Evolutionary conservation across 2,113 vertebrate species (phyloP).

Genomic region (Hippopotamus amphibius): DNA sequence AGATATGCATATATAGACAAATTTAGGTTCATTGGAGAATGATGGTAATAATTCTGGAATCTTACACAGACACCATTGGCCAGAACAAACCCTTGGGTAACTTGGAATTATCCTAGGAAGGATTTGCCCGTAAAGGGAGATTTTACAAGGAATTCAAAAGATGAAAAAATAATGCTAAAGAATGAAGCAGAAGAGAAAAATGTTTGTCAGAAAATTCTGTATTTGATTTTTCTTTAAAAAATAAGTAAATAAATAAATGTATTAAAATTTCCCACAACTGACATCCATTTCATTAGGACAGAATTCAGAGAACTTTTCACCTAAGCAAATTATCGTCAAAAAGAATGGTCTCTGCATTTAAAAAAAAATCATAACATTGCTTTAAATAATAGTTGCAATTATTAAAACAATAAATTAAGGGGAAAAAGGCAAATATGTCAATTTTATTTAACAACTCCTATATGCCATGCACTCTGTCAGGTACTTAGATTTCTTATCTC

Average conservation of each 20-base stretch:
- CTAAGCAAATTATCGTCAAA: background rate
- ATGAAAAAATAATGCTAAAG: background rate
- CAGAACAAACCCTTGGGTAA: background rate
- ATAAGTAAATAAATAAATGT: background rate
- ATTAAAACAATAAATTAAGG: background rate
- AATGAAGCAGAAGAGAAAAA: background rate
- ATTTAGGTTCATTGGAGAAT: slow-evolving; percentile 2
- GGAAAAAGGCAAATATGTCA: background rate
- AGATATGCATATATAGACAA: background rate
- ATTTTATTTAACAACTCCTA: background rate
- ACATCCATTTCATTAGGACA: background rate
- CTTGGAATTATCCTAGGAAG: background rate
- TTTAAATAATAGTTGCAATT: background rate
- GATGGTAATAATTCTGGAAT: background rate
- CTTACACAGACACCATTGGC: background rate
- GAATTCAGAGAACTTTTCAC: background rate
- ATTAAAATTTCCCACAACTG: background rate
- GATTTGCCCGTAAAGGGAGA: background rate
- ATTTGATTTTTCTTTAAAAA: slow-evolving; percentile 11
- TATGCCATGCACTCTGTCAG: background rate
- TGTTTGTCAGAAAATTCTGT: background rate
- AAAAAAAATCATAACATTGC: background rate
- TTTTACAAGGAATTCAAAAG: background rate
- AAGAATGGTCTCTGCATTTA: background rate
- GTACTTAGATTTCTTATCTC: background rate